Percentiles rank a stretch among this genome's conserved stretches.
Conservation (phyloP, 2,113 vertebrate genomes). For the Lepus americanus region DNA sequence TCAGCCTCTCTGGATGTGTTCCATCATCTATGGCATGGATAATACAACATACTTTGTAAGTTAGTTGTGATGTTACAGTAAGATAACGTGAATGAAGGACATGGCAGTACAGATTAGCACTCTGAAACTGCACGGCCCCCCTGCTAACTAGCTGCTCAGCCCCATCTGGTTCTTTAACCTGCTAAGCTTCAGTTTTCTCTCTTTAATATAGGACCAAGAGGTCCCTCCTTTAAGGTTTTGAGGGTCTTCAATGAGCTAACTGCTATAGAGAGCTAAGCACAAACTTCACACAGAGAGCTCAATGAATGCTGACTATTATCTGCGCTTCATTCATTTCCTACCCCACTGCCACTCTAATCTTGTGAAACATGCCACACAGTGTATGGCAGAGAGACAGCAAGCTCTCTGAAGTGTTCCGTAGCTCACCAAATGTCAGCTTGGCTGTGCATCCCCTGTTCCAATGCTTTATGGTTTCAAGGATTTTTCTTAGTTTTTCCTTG, state of each 20-base stretch:
- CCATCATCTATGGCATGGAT: conserved; percentile 42
- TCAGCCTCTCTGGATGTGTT: conserved; percentile 40
- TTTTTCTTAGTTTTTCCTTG: not conserved
- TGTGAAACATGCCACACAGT: not conserved
- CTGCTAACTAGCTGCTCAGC: not conserved
- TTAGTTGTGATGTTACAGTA: not conserved
- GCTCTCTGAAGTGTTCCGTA: not conserved
- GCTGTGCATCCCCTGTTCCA: not conserved
- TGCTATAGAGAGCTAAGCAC: not conserved
- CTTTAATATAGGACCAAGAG: not conserved
- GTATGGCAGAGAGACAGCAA: not conserved
- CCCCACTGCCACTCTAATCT: not conserved
- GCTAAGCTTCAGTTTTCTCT: not conserved
- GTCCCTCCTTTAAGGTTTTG: not conserved
- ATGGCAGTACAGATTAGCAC: not conserved
- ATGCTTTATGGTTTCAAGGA: not conserved
- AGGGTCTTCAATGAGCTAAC: not conserved
- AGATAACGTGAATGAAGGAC: not conserved
- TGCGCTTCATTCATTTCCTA: not conserved
- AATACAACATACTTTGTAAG: conserved; percentile 33
- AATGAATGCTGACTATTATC: not conserved
- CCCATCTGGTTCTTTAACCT: not conserved
- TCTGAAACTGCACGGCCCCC: not conserved
- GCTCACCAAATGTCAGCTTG: not conserved
- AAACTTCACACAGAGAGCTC: not conserved